Conservation (phyloP, 2,113 vertebrate genomes). For the Euleptes europaea region DNA sequence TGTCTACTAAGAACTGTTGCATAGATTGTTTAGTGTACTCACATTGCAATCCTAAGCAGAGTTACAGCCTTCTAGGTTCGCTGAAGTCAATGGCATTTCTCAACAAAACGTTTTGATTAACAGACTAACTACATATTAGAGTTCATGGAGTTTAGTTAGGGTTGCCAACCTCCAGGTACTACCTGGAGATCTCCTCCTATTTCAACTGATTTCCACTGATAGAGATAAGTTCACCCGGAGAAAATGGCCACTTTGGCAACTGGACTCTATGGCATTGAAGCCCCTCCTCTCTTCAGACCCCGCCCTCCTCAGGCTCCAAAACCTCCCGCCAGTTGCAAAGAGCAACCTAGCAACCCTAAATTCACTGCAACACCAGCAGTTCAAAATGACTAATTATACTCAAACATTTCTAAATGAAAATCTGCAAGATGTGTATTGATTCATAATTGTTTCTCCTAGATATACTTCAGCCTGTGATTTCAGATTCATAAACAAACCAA, state of each 20-base stretch:
- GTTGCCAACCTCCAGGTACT: too few species aligned
- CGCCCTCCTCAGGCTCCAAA: too few species aligned
- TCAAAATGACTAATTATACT: not conserved
- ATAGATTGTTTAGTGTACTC: not conserved
- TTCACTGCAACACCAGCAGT: not conserved
- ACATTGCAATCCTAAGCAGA: too few species aligned
- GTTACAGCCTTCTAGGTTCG: too few species aligned
- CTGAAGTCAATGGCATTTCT: not conserved
- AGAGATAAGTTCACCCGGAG: too few species aligned
- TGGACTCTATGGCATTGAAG: too few species aligned
- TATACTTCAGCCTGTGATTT: not conserved
- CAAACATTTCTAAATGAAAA: not conserved
- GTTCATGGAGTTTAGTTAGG: not conserved
- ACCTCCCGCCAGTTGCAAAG: too few species aligned
- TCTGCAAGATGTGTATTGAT: not conserved
- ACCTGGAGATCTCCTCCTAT: too few species aligned
- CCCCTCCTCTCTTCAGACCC: too few species aligned
- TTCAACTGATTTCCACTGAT: too few species aligned
- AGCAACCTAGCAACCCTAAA: too few species aligned
- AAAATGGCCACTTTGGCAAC: too few species aligned
- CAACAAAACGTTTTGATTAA: not conserved
- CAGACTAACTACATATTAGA: not conserved
- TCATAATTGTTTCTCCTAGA: not conserved
- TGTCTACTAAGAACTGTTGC: not conserved
- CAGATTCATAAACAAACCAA: not conserved